Evolutionary conservation across 2,113 vertebrate species (phyloP), one percentile per base, ranked within the genome.

Genomic region (Aegotheles bennettii): DNA sequence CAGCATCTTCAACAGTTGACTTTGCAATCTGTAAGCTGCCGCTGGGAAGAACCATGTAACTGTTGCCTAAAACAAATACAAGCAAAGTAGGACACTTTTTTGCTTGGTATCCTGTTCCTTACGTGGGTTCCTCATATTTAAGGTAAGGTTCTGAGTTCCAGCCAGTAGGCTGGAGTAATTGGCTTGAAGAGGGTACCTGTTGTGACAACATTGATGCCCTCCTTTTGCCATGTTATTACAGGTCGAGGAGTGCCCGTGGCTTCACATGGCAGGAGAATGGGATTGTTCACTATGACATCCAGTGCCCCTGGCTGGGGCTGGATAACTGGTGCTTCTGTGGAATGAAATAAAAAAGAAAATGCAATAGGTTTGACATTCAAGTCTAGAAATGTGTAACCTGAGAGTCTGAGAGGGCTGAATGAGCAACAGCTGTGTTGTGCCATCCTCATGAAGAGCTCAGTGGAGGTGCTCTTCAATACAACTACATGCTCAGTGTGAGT

Each of bases 221-320:
- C 99, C 93, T 99, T 99, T 95, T 99, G 99, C 99, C 99, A 99
- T 2, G 97, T 98, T 85, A 99, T 98, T 57, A 99, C 93, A 1
- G 99, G 99, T 31, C 48, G 98, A 60, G 99, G 99, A 7, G 97
- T 98, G n/a, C 99, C 99, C 3, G 84, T 97, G 7, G 98, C 98
- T 53, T 98, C 98, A 95, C 99, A 99, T 1, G 99, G 99, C 65
- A 99, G 97, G 33, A 98, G 96, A 90, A 99, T 35, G 25, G 98
- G 97, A 84, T 98, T 99, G 96, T 99, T 98, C 53, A 99, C 92
- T 28, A 99, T 98, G 93, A 99, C 99, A 4, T 99, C 99, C 95
- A 99, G 78, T 1, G 24, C 90, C 64, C 98, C 96, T 2, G 98
- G 98, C 94, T 99, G 99, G 51, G 96, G 89, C 63, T 98, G 98